Evolutionary conservation across 1,140 invertebrate species (phyloP), one percentile per base, ranked within the genome.

Genomic region (Zaprionus capensis): DNA sequence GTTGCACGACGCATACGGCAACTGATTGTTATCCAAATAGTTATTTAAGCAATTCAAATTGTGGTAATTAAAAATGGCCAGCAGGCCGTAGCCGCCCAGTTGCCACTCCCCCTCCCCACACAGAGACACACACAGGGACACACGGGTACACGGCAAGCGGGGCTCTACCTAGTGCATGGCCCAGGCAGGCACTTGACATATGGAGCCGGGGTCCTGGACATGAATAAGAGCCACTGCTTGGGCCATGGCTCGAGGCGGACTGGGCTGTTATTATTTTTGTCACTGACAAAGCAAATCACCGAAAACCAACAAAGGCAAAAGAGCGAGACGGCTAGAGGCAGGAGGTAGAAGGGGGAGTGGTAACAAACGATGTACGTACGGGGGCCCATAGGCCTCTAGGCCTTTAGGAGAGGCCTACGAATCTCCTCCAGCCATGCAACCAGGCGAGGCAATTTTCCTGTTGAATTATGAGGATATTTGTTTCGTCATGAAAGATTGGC

Each of bases 391-490:
- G 51, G 36, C 71, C 75, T 62, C 69, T 38, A 68, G 74, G 68
- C 68, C 73, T 64, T 71, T 65, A 68, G 55, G 34, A 72, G 76
- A 11, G 74, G 77, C 55, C 64, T 64, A 36, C n/a, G 11, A 17
- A 63, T 41, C 70, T 20, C 41, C 28, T 49, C 6, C 46, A 28
- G 49, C 56, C 62, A 49, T 66, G 5, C 12, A 28, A 55, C 71
- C 63, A 61, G 46, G 41, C 81, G 73, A 57, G 82, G 86, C 86
- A 91, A 91, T 91, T 91, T 91, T 82, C 80, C 81, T 82, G 71
- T 91, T 91, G 88, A 91, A 81, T 90, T 91, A 91, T 90, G 85
- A 91, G 90, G 84, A 91, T 91, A 88, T 91, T 86, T 81, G 84
- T 88, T 85, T 77, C 84, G 81, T 91, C 88, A 91, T 91, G 86